Evolutionary conservation across 2,888 invertebrate genomes (phyloP).

Genomic region (Asteroscopus sphinx): DNA sequence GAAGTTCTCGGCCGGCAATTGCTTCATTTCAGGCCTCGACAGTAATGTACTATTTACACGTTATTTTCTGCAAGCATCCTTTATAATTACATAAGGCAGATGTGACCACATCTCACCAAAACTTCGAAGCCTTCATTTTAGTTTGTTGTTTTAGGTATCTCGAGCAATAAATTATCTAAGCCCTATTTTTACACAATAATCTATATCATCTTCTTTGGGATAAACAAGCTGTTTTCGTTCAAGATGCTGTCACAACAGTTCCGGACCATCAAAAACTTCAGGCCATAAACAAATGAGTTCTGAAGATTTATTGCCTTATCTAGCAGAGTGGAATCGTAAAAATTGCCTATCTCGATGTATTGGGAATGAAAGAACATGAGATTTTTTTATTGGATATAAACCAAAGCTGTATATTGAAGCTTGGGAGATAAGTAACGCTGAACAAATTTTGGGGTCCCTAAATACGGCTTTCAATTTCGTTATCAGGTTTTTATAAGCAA

Average conservation of each 20-base stretch:
- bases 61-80: too few relatives aligned
- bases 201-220: slow-evolving; percentile 14
- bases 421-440: slow-evolving; percentile 1
- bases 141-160: too few relatives aligned
- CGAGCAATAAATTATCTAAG: neutral
- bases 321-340: slow-evolving; percentile 43
- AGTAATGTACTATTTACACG: too few relatives aligned
- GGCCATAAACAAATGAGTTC: slow-evolving; percentile 56
- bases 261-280: slow-evolving; percentile 53
- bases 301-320: slow-evolving; percentile 45
- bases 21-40: too few relatives aligned
- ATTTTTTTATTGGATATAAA: slow-evolving; percentile 42
- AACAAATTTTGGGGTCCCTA: neutral
- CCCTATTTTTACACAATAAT: slow-evolving; percentile 35
- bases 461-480: neutral
- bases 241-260: slow-evolving; percentile 35
- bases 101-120: too few relatives aligned
- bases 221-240: slow-evolving; percentile 48
- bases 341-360: slow-evolving; percentile 35
- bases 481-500: neutral
- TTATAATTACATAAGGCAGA: too few relatives aligned
- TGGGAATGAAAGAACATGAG: slow-evolving; percentile 17
- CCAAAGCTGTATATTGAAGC: slow-evolving; percentile 16
- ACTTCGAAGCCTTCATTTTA: neutral
- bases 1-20: too few relatives aligned